Evolutionary conservation across 2,888 invertebrate genomes (phyloP), one percentile per base, ranked within the genome.

Genomic region (Melinaea marsaeus): DNA sequence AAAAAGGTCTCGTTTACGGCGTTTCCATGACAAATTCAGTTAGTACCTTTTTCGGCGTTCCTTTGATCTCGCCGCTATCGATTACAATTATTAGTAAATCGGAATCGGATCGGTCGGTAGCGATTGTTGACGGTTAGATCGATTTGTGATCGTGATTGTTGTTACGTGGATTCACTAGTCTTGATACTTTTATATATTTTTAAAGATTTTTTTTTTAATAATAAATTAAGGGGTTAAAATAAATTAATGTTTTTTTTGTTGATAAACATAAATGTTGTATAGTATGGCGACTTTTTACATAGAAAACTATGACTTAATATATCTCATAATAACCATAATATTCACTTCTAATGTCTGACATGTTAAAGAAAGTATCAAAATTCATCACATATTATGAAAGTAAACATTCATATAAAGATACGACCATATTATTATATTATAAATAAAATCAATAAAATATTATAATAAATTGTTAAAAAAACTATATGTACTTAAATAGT

Each of bases 91-190:
- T 71, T 73, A 79, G 75, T 76, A 75, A 80, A 81, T 84, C 80
- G 74, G 79, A 81, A 84, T 83, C 84, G 83, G 80, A 83, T 81
- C 81, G 79, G 81, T 81, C 84, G 81, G 79, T 71, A 80, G 75
- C 77, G 78, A 85, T 84, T 80, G 83, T 79, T 71, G 73, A 74
- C 72, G 70, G 70, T 71, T 75, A 73, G 77, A 83, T 86, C 84
- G 83, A 85, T 85, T 83, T 82, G 79, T 82, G 77, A 80, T 78
- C 74, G 74, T 79, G 78, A 81, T 78, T 78, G 61, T 65, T 62
- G 69, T 58, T 69, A 70, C 64, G 32, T 32, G 66, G 72, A 62
- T 32, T 51, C 55, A 58, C 48, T 42, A 46, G 59, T 71, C 61
- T 74, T 73, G 71, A 74, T 72, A 61, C 65, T 68, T 67, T 61